phyloP scores from a whole-genome alignment of 1,140 invertebrate genomes.

The Spodoptera litura region DNA sequence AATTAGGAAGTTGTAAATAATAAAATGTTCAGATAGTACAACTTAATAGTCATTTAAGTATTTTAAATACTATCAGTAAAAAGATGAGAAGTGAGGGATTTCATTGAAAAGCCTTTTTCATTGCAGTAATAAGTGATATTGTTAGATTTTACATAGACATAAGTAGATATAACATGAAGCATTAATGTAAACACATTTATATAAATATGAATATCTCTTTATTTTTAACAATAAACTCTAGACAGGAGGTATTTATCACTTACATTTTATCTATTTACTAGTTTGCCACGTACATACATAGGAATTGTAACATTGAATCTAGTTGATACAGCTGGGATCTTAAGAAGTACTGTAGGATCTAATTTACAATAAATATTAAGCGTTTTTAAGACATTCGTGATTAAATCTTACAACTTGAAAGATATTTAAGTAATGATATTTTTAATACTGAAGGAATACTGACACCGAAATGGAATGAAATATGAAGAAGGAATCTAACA shows the following conservation, averaged over 20 bases:
- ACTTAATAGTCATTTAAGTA: no score
- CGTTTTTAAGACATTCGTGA: constrained; percentile 39
- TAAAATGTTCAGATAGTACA: no score
- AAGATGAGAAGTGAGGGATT: not conserved
- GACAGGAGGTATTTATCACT: constrained; percentile 79
- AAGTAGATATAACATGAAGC: constrained; percentile 41
- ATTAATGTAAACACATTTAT: constrained; percentile 57
- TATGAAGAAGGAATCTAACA: not conserved
- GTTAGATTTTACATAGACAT: constrained; percentile 4
- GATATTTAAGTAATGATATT: constrained; percentile 7
- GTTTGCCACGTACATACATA: constrained; percentile 64
- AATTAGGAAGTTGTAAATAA: no score
- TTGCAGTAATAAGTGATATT: constrained; percentile 37
- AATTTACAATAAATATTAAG: constrained; percentile 49
- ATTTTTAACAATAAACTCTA: constrained; percentile 81
- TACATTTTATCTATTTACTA: constrained; percentile 62
- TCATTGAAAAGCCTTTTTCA: constrained; percentile 29
- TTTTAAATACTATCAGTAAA: not conserved
- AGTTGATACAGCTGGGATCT: constrained; percentile 45
- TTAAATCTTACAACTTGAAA: constrained; percentile 42
- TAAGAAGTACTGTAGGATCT: constrained; percentile 40
- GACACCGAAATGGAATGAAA: constrained; percentile 39
- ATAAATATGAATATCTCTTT: constrained; percentile 83
- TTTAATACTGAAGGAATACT: constrained; percentile 40
- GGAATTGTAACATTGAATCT: constrained; percentile 57